Evolutionary conservation across 2,888 invertebrate species (phyloP).

Genomic region (Metalampra italica): DNA sequence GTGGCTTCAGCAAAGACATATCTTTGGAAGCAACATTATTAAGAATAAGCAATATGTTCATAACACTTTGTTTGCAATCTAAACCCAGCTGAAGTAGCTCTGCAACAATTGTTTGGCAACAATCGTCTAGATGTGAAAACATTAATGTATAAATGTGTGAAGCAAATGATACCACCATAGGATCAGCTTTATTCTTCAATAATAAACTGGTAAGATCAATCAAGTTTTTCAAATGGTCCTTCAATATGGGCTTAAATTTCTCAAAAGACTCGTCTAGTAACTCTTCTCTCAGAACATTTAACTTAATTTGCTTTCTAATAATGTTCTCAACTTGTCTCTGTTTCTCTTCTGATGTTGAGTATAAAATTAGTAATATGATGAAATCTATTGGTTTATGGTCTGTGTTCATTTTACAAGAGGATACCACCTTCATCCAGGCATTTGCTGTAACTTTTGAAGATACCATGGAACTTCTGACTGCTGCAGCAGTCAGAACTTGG

Average conservation of each 20-base stretch:
- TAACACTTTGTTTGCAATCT: conserved; percentile 55
- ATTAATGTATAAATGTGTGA: conserved; percentile 76
- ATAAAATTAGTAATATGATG: conserved; percentile 81
- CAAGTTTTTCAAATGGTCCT: conserved; percentile 74
- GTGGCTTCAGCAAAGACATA: conserved; percentile 72
- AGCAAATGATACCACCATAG: conserved; percentile 77
- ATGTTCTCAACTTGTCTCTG: conserved; percentile 80
- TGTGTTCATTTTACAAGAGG: conserved; percentile 59
- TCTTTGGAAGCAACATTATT: conserved; percentile 60
- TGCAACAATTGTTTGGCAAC: conserved; percentile 56
- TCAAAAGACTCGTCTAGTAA: conserved; percentile 77
- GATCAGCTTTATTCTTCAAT: conserved; percentile 69
- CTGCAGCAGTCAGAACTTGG: conserved; percentile 78
- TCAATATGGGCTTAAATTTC: conserved; percentile 75
- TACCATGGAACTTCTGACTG: conserved; percentile 76
- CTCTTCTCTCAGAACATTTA: conserved; percentile 76
- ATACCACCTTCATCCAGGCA: conserved; percentile 78
- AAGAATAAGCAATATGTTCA: conserved; percentile 53
- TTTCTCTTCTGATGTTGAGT: conserved; percentile 79
- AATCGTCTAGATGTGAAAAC: conserved; percentile 60
- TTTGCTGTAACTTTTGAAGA: conserved; percentile 76
- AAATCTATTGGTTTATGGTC: conserved; percentile 84
- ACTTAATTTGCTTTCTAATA: conserved; percentile 81
- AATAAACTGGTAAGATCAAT: conserved; percentile 78
- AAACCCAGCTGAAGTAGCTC: conserved; percentile 60